Conservation (phyloP, 2,888 invertebrate species). For the Eudemis profundana region DNA sequence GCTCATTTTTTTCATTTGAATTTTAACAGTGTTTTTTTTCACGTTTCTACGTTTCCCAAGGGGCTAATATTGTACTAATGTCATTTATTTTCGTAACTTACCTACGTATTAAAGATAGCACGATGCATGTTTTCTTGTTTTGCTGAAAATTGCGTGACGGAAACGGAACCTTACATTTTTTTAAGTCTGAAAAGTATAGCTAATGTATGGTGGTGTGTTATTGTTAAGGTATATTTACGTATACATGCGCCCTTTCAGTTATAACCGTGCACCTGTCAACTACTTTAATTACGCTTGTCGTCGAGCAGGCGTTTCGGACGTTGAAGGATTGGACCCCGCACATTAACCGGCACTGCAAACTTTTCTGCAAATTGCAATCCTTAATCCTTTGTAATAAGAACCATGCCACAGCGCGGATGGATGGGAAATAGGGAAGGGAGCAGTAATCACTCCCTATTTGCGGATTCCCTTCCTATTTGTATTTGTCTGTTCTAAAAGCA, state of each 20-base stretch:
- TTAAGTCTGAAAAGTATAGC: too few relatives aligned
- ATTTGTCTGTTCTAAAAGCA: slow-evolving; percentile 29
- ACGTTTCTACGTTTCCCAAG: too few relatives aligned
- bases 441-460: slow-evolving; percentile 33
- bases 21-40: too few relatives aligned
- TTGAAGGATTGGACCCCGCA: slow-evolving; percentile 68
- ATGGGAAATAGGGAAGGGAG: slow-evolving; percentile 11
- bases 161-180: too few relatives aligned
- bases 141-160: too few relatives aligned
- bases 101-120: too few relatives aligned
- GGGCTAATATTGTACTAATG: too few relatives aligned
- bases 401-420: not conserved
- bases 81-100: too few relatives aligned
- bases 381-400: slow-evolving; percentile 22
- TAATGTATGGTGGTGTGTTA: not conserved
- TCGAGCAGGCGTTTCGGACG: slow-evolving; percentile 68
- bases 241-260: not conserved
- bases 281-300: slow-evolving; percentile 79
- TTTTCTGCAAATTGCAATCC: too few relatives aligned
- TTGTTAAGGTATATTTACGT: not conserved
- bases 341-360: slow-evolving; percentile 29
- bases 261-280: slow-evolving; percentile 65
- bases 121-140: too few relatives aligned
- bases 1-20: too few relatives aligned
- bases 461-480: slow-evolving; percentile 28